A percentile compares a stretch with the other conserved stretches of the same genome.
Conservation (phyloP, 1,140 invertebrate genomes). For the Lepidurus couesii region DNA sequence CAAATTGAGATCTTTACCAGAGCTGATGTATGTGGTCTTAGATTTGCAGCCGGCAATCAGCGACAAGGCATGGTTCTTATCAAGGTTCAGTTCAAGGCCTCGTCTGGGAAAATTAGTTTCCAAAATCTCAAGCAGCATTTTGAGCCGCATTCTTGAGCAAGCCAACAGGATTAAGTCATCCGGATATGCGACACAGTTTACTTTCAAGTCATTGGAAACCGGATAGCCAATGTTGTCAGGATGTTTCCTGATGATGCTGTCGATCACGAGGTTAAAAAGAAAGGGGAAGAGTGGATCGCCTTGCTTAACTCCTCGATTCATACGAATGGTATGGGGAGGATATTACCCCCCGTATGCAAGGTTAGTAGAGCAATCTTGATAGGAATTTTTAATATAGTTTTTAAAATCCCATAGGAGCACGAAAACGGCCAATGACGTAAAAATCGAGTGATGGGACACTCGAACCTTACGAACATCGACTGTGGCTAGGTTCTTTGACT, state of each 20-base stretch:
- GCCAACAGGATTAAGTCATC: background rate
- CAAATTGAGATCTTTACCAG: background rate
- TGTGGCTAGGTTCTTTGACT: background rate
- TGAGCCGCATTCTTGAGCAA: background rate
- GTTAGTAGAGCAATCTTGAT: background rate
- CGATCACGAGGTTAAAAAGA: background rate
- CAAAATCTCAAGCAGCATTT: background rate
- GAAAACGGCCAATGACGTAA: background rate
- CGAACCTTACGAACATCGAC: background rate
- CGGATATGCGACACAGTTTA: slow-evolving; percentile 39
- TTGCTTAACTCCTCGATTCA: background rate
- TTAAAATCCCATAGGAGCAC: background rate
- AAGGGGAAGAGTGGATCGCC: background rate
- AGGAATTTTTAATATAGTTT: background rate
- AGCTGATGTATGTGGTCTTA: background rate
- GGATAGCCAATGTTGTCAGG: background rate
- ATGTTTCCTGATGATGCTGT: background rate
- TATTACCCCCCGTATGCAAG: background rate
- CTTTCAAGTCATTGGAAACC: background rate
- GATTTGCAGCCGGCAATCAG: background rate
- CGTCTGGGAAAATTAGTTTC: background rate
- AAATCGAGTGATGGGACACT: background rate
- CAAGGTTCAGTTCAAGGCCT: background rate
- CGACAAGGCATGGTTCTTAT: background rate
- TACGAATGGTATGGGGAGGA: background rate